These are phyloP conservation scores for Melikaiella ostensackeni DNA, from an alignment of 2,888 invertebrate genomes.

Conservation along the genomic window DNA sequence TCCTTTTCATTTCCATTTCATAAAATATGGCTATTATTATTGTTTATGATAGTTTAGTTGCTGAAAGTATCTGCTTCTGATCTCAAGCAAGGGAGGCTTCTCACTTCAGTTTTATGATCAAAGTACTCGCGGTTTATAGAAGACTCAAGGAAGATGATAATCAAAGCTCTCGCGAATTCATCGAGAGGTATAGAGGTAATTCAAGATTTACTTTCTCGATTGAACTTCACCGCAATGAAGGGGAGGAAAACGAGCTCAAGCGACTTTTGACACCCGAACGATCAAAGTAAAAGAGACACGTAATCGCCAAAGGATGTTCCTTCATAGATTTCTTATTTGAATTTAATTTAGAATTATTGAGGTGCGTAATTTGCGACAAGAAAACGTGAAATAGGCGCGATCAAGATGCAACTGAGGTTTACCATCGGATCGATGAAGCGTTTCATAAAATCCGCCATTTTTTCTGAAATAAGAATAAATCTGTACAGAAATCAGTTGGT, in stretches of 20 bases:
- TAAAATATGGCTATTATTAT: neutral
- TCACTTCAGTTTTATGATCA: too few relatives aligned
- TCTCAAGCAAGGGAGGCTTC: neutral
- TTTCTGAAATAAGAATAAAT: too few relatives aligned
- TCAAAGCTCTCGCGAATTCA: constrained; percentile 64
- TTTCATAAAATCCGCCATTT: neutral
- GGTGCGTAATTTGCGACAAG: constrained; percentile 64
- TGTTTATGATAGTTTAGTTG: neutral
- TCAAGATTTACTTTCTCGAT: constrained; percentile 76
- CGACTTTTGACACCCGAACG: constrained; percentile 73
- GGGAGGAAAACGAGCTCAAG: constrained; percentile 57
- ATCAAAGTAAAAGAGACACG: constrained; percentile 70
- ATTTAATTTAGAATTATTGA: constrained; percentile 73
- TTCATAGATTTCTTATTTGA: constrained; percentile 75
- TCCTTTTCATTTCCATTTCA: neutral
- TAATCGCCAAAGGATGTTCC: constrained; percentile 73
- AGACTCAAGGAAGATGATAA: neutral
- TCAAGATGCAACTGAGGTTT: neutral
- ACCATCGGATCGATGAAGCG: neutral
- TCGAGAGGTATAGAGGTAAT: constrained; percentile 59
- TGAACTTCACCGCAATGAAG: constrained; percentile 68
- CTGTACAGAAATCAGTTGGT: too few relatives aligned
- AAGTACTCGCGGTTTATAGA: too few relatives aligned
- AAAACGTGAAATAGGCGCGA: constrained; percentile 50
- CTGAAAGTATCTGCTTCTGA: neutral